Evolutionary conservation across 2,888 invertebrate species (phyloP).

Genomic region (Eumacrocentrus americanus): DNA sequence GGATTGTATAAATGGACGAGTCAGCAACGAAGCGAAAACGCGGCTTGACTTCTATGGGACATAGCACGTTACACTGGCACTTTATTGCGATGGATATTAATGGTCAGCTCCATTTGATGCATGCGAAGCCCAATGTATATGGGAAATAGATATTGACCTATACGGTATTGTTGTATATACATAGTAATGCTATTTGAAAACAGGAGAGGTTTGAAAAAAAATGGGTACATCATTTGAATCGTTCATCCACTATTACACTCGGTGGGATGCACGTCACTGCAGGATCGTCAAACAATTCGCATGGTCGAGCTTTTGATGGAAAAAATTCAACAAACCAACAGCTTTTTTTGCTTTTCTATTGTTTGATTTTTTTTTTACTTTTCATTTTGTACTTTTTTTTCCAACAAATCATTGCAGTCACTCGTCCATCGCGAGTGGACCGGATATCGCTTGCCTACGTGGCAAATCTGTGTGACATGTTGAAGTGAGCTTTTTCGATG

Average conservation of each 20-base stretch:
- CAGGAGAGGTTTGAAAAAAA: neutral
- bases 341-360: neutral
- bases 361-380: neutral
- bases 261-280: neutral
- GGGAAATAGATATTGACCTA: too few relatives aligned
- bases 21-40: too few relatives aligned
- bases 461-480: neutral
- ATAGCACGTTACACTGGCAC: too few relatives aligned
- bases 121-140: too few relatives aligned
- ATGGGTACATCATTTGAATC: neutral
- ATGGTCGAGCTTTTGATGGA: neutral
- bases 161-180: too few relatives aligned
- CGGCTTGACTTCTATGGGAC: too few relatives aligned
- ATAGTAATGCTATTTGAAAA: neutral
- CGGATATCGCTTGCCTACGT: constrained; percentile 2
- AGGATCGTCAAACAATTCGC: neutral
- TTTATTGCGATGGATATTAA: too few relatives aligned
- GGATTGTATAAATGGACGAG: too few relatives aligned
- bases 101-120: too few relatives aligned
- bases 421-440: neutral
- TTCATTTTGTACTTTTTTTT: neutral
- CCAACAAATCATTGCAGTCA: neutral
- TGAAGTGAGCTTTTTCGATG: neutral
- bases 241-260: neutral
- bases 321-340: neutral